Percentiles rank a stretch among this genome's conserved stretches.
These are phyloP conservation scores for Psammodynastes pulverulentus DNA, from an alignment of 2,113 vertebrate species.

Conservation along the genomic window DNA sequence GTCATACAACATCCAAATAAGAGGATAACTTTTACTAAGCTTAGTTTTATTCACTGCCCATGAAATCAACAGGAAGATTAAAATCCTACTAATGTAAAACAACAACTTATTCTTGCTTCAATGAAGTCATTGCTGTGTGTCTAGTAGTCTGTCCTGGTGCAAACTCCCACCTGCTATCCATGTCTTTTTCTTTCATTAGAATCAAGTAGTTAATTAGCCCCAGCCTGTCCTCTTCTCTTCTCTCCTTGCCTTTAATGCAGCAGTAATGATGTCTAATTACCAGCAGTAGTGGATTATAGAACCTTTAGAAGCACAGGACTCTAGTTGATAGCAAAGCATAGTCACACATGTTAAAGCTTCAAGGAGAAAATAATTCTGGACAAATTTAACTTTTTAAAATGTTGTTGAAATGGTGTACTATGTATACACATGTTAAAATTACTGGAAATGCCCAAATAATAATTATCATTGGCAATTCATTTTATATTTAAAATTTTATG, in stretches of 20 bases:
- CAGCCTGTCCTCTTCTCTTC: constrained; percentile 75
- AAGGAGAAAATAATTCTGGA: constrained; percentile 60
- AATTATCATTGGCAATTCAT: constrained; percentile 40
- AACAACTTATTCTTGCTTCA: constrained; percentile 63
- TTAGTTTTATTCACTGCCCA: not conserved
- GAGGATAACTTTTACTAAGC: constrained; percentile 24
- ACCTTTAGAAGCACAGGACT: constrained; percentile 71
- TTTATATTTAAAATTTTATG: constrained; percentile 51
- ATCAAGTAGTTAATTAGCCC: constrained; percentile 81
- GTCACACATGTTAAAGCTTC: constrained; percentile 61
- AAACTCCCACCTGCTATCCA: constrained; percentile 73
- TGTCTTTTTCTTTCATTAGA: constrained; percentile 77
- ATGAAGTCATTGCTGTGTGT: constrained; percentile 63
- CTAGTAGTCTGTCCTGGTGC: constrained; percentile 62
- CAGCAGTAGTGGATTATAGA: constrained; percentile 74
- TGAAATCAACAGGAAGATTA: constrained; percentile 51
- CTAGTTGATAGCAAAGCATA: constrained; percentile 66
- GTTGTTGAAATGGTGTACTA: constrained; percentile 32
- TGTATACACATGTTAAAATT: constrained; percentile 13
- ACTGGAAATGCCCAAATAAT: not conserved
- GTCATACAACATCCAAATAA: constrained; percentile 28
- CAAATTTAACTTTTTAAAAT: constrained; percentile 32
- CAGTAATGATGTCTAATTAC: constrained; percentile 82
- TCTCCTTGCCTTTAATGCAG: constrained; percentile 72
- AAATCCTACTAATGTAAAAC: constrained; percentile 53